Base-by-base conservation (phyloP, 1,140 invertebrate genomes). In the Galendromus occidentalis region DNA sequence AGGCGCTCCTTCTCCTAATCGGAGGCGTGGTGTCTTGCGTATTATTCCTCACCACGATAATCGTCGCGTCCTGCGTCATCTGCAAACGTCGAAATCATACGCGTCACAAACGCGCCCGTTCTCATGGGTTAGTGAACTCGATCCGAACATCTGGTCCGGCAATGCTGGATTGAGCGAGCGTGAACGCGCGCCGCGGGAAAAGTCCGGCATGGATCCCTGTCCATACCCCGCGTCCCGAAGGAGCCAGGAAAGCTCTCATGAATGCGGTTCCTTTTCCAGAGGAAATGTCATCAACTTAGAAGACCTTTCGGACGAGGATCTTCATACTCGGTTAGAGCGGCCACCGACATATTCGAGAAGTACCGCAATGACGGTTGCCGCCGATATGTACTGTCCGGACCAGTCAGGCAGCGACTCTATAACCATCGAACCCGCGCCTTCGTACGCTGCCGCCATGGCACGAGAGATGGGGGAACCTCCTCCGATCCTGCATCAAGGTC, bases 241-340 rank as follows among this genome's bases (percentile, higher is more conserved):
- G n/a, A n/a, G n/a, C n/a, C n/a, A n/a, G n/a, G n/a, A n/a, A n/a
- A n/a, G n/a, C n/a, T n/a, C n/a, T n/a, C n/a, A n/a, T n/a, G n/a
- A n/a, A n/a, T n/a, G n/a, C n/a, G n/a, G n/a, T n/a, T 47, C 14
- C 18, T 33, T 4, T 59, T 59, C 14, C 22, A 59, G 51, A 14
- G 51, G 51, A 18, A 59, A 59, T 9, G 51, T 59, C 25, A 59
- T 59, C 51, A 59, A 59, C 22, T 59, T 59, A 22, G 51, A 59
- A 59, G 51, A 59, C 33, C 33, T 59, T 6, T 59, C 51, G 20
- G 51, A 59, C 51, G 51, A 59, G 51, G 51, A 59, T 6, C 22
- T 59, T 6, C 51, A 59, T 22, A 25, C 51, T 4, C 14, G 51
- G 12, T 33, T 59, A 29, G 51, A 59, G 25, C 51, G 51, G 17